A percentile compares a stretch with the other conserved stretches of the same genome.
phyloP scores from a whole-genome alignment of 2,113 vertebrate species.

The Scomber colias region DNA sequence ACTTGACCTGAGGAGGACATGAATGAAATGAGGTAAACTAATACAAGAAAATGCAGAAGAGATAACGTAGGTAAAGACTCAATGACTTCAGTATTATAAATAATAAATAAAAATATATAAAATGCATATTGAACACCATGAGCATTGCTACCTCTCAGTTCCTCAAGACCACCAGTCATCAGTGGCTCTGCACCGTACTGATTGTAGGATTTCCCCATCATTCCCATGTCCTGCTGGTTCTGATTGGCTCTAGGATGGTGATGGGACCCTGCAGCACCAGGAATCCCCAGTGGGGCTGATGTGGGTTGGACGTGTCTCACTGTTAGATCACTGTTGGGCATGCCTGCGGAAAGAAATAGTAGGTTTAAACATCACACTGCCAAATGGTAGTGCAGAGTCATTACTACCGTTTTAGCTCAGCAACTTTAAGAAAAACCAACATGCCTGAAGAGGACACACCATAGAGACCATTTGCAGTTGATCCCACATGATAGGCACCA shows the following conservation, averaged over 20 bases:
- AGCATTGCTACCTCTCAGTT: constrained; percentile 81
- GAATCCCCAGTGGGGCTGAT: constrained; percentile 72
- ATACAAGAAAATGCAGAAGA: constrained; percentile 1
- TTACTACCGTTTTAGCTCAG: neutral
- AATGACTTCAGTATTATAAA: neutral
- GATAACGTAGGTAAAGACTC: neutral
- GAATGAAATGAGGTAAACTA: neutral
- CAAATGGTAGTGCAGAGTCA: neutral
- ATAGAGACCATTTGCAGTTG: constrained; percentile 73
- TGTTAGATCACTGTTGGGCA: constrained; percentile 64
- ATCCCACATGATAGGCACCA: constrained; percentile 73
- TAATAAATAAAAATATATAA: neutral
- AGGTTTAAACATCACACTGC: neutral
- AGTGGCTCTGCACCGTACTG: constrained; percentile 77
- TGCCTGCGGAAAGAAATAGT: constrained; percentile 31
- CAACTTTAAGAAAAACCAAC: neutral
- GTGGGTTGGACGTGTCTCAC: constrained; percentile 74
- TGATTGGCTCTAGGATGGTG: constrained; percentile 74
- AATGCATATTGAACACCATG: neutral
- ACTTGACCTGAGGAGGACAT: constrained; percentile 81
- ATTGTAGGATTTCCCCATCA: constrained; percentile 78
- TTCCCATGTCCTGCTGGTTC: constrained; percentile 76
- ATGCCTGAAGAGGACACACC: constrained; percentile 70
- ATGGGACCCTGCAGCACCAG: constrained; percentile 70
- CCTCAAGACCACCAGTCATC: constrained; percentile 77